These are phyloP conservation scores for Hyposmocoma kahamanoa DNA, from an alignment of 1,140 invertebrate genomes.

Conservation along the genomic window DNA sequence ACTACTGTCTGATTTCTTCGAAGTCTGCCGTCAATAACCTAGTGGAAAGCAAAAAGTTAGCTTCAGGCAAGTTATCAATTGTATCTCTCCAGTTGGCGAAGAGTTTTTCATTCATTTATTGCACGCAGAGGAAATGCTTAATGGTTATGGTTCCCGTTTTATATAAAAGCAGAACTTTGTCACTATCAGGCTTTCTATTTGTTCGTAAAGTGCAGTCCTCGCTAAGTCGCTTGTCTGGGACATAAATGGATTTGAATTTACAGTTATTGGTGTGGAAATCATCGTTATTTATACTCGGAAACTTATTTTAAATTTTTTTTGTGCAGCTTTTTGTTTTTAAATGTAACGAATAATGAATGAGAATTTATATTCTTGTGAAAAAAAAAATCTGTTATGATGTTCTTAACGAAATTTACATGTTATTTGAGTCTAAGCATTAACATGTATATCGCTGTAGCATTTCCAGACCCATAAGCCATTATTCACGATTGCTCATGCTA, in stretches of 20 bases:
- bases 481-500: too few relatives aligned
- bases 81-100: constrained; percentile 15
- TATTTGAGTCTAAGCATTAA: too few relatives aligned
- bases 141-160: constrained; percentile 45
- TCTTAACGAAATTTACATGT: too few relatives aligned
- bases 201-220: constrained; percentile 33
- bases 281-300: neutral
- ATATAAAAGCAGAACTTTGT: constrained; percentile 47
- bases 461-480: too few relatives aligned
- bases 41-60: constrained; percentile 56
- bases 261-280: neutral
- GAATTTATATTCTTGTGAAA: too few relatives aligned
- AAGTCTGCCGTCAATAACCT: constrained; percentile 51
- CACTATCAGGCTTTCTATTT: constrained; percentile 32
- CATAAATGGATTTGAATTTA: constrained; percentile 22
- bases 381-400: too few relatives aligned
- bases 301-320: neutral
- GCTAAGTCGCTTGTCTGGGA: constrained; percentile 21
- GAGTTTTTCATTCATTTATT: constrained; percentile 64
- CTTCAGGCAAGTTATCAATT: constrained; percentile 46
- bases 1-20: constrained; percentile 32
- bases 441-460: too few relatives aligned
- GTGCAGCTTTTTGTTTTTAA: too few relatives aligned
- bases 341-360: too few relatives aligned
- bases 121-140: constrained; percentile 48